phyloP scores from a whole-genome alignment of 2,888 invertebrate species.

The Mesorhabditis sp. region DNA sequence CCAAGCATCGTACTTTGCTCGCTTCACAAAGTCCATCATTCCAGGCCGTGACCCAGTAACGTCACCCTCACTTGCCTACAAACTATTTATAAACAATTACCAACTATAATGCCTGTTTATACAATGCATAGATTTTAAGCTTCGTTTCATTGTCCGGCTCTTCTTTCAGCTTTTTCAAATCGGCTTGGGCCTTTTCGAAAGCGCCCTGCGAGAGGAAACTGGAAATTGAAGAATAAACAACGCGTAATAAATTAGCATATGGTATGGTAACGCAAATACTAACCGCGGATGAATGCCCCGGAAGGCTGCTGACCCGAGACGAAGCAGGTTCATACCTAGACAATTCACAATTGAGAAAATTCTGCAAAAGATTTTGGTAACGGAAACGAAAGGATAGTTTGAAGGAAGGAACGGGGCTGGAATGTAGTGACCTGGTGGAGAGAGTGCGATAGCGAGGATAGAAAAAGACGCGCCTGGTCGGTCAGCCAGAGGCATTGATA shows the following conservation, averaged over 20 bases:
- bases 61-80: conserved; percentile 58
- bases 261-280: neutral
- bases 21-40: conserved; percentile 65
- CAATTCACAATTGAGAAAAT: too few species aligned
- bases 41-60: conserved; percentile 64
- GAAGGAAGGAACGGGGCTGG: too few species aligned
- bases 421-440: too few species aligned
- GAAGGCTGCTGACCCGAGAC: too few species aligned
- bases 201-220: conserved; percentile 8
- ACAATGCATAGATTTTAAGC: conserved; percentile 64
- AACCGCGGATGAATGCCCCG: too few species aligned
- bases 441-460: too few species aligned
- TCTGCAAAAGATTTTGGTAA: too few species aligned
- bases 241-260: neutral
- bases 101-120: conserved; percentile 62
- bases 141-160: conserved; percentile 64
- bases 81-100: neutral
- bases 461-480: too few species aligned
- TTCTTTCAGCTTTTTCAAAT: conserved; percentile 44
- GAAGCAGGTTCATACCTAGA: too few species aligned
- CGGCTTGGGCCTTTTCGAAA: conserved; percentile 47
- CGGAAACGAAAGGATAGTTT: too few species aligned
- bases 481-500: too few species aligned
- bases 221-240: neutral
- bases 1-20: conserved; percentile 67